Conservation (phyloP, 2,797 vertebrate genomes). For the Pseudopleuronectes americanus region DNA sequence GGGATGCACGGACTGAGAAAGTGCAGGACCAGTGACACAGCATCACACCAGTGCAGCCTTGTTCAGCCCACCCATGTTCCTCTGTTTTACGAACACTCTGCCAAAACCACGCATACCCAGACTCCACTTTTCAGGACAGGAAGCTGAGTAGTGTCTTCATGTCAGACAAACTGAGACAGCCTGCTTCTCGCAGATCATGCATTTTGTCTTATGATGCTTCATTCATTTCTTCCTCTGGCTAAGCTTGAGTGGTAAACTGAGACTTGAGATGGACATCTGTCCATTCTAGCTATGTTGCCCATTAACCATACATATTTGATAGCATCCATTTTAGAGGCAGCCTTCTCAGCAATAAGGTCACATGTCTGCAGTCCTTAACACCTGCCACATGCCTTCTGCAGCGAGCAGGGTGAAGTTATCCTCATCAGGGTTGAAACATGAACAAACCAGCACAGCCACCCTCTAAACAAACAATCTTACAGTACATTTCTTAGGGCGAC, state of each 20-base stretch:
- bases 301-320: conserved; percentile 4
- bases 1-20: conserved; percentile 8
- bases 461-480: background rate
- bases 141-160: conserved; percentile 41
- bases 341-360: conserved; percentile 40
- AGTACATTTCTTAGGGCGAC: too few relatives aligned
- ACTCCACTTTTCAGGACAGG: conserved; percentile 47
- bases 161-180: conserved; percentile 41
- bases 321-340: conserved; percentile 62
- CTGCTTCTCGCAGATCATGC: conserved; percentile 20
- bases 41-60: conserved; percentile 33
- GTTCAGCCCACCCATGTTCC: conserved; percentile 13
- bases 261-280: background rate
- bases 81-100: conserved; percentile 29
- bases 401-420: conserved; percentile 2
- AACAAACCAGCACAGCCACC: background rate
- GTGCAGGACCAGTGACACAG: conserved; percentile 32
- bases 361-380: conserved; percentile 51
- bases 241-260: background rate
- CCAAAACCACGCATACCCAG: conserved; percentile 55
- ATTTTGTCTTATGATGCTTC: conserved; percentile 2
- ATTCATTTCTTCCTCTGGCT: conserved; percentile 19
- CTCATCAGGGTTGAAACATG: background rate
- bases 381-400: conserved; percentile 26
- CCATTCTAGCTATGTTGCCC: background rate